Percentiles rank a stretch among this genome's conserved stretches.
Evolutionary conservation across 2,113 vertebrate species (phyloP).

Genomic region (Hypomesus transpacificus): DNA sequence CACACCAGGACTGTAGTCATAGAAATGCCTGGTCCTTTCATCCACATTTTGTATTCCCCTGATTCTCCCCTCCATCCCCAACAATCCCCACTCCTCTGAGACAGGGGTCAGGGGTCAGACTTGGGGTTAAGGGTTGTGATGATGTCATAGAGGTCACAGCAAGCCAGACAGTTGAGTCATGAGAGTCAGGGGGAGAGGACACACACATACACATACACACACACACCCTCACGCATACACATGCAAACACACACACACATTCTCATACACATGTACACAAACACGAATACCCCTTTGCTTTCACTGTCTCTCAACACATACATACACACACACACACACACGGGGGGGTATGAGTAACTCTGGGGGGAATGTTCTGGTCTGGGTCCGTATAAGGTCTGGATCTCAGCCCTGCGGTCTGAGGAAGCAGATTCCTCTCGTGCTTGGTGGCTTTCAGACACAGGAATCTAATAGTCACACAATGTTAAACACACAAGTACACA

Average conservation of each 20-base stretch:
- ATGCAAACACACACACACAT: not conserved
- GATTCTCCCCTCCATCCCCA: too few species aligned
- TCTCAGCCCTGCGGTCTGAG: slow-evolving; percentile 61
- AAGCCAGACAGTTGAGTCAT: slow-evolving; percentile 63
- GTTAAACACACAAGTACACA: slow-evolving; percentile 4
- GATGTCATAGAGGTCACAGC: slow-evolving; percentile 27
- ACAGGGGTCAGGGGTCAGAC: slow-evolving; percentile 41
- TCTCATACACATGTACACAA: not conserved
- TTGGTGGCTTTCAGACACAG: slow-evolving; percentile 50
- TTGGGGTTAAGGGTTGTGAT: slow-evolving; percentile 44
- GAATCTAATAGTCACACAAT: slow-evolving; percentile 33
- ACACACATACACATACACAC: not conserved
- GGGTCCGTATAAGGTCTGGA: slow-evolving; percentile 61
- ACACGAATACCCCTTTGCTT: not conserved
- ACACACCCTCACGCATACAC: not conserved
- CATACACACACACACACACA: not conserved
- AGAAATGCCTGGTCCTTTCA: too few species aligned
- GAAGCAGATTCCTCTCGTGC: slow-evolving; percentile 66
- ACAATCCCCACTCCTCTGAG: slow-evolving; percentile 5
- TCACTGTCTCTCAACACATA: not conserved
- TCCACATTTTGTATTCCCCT: too few species aligned
- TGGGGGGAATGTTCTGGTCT: slow-evolving; percentile 32
- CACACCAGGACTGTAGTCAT: too few species aligned
- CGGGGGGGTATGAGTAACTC: slow-evolving; percentile 47
- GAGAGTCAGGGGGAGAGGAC: slow-evolving; percentile 46